These are phyloP conservation scores for Oasisia sp. DNA, from an alignment of 2,888 invertebrate species.

Conservation along the genomic window DNA sequence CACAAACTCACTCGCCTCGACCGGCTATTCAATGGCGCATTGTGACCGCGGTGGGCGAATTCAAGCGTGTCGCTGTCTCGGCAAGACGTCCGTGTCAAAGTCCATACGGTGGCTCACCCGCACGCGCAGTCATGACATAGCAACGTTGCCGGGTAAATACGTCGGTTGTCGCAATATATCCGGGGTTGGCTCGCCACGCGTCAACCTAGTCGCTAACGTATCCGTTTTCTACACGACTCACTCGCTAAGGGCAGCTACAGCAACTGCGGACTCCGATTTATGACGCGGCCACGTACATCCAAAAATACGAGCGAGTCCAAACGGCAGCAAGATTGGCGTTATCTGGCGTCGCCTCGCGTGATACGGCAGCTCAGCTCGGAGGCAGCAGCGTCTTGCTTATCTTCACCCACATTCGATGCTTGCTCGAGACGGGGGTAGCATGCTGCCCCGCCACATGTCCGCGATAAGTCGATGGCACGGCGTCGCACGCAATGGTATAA, in stretches of 20 bases:
- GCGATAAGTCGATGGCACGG: neutral
- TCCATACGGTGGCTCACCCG: neutral
- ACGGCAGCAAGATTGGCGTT: neutral
- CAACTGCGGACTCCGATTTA: neutral
- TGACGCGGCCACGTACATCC: neutral
- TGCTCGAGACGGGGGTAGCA: conserved; percentile 4
- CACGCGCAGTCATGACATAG: neutral
- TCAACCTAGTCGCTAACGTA: neutral
- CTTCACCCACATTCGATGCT: neutral
- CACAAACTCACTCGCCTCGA: neutral
- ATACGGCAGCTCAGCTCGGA: neutral
- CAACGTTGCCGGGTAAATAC: neutral
- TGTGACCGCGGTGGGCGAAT: neutral
- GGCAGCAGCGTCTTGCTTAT: conserved; percentile 5
- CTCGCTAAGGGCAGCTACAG: neutral
- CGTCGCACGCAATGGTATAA: neutral
- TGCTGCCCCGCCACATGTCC: neutral
- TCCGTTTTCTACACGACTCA: neutral
- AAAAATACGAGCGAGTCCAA: neutral
- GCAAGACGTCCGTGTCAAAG: neutral
- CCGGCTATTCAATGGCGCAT: neutral
- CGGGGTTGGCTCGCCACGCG: neutral
- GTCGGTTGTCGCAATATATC: neutral
- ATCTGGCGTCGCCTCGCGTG: neutral
- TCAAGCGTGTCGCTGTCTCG: neutral